Evolutionary conservation across 1,140 invertebrate species (phyloP).

Genomic region (Drosophila obscura): DNA sequence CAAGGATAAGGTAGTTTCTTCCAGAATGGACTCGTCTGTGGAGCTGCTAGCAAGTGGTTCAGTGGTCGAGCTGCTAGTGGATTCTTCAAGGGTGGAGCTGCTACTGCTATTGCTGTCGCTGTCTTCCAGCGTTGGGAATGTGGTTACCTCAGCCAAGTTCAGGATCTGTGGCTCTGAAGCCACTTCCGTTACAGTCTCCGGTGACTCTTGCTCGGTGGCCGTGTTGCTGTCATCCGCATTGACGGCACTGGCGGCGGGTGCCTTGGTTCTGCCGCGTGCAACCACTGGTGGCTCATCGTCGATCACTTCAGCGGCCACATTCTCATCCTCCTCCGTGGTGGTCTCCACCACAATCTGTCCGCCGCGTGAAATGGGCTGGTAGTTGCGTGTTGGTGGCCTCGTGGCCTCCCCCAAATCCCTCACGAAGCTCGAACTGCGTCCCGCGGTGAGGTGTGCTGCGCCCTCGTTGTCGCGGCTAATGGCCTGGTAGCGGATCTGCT

Average conservation of each 20-base stretch:
- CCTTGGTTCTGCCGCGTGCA: slow-evolving; percentile 45
- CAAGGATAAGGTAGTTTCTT: slow-evolving; percentile 4
- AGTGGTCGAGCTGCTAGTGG: background rate
- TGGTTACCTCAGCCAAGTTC: slow-evolving; percentile 1
- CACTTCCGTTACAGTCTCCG: slow-evolving; percentile 21
- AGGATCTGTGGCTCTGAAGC: background rate
- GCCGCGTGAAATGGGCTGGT: slow-evolving; percentile 44
- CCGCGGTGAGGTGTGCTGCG: slow-evolving; percentile 51
- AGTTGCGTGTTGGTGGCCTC: background rate
- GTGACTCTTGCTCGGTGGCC: slow-evolving; percentile 60
- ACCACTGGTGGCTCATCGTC: slow-evolving; percentile 45
- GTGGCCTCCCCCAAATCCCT: slow-evolving; percentile 27
- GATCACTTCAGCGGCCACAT: slow-evolving; percentile 65
- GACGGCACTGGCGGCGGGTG: slow-evolving; percentile 24
- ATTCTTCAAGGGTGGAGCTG: background rate
- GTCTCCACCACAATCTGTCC: slow-evolving; percentile 39
- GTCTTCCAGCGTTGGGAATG: background rate
- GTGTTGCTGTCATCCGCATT: slow-evolving; percentile 58
- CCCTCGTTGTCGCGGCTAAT: slow-evolving; percentile 44
- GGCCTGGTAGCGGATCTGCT: slow-evolving; percentile 60
- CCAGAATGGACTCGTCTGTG: background rate
- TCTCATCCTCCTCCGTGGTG: slow-evolving; percentile 53
- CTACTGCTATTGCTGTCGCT: background rate
- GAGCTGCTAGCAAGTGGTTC: background rate
- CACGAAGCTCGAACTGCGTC: slow-evolving; percentile 54